A percentile compares a stretch with the other conserved stretches of the same genome.
Evolutionary conservation across 2,113 vertebrate species (phyloP).

Genomic region (Polypterus senegalus): DNA sequence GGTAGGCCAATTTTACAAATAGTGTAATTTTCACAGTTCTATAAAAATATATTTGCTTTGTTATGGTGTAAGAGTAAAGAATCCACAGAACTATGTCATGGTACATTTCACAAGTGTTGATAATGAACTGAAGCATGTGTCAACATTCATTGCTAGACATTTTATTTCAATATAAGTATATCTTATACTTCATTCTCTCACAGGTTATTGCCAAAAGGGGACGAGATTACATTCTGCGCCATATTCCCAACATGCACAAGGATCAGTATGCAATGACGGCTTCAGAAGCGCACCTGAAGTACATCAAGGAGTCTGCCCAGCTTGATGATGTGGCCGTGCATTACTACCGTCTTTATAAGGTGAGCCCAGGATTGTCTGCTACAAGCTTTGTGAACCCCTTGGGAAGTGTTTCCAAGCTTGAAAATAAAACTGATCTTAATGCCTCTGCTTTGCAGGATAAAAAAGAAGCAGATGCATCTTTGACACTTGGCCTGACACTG

Average conservation of each 20-base stretch:
- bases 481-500: constrained; percentile 81
- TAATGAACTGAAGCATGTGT: too few relatives aligned
- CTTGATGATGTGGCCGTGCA: constrained; percentile 92
- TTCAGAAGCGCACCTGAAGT: constrained; percentile 87
- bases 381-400: background rate
- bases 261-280: constrained; percentile 93
- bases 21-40: too few relatives aligned
- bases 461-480: constrained; percentile 83
- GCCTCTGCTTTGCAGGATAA: constrained; percentile 64
- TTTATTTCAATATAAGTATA: background rate
- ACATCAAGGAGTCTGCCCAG: constrained; percentile 87
- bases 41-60: too few relatives aligned
- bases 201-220: constrained; percentile 94
- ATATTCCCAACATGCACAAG: constrained; percentile 96
- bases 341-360: constrained; percentile 93
- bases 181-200: background rate
- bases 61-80: too few relatives aligned
- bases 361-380: constrained; percentile 25
- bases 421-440: background rate
- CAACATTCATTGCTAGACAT: background rate
- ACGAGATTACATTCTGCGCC: constrained; percentile 89
- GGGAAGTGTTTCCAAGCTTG: background rate
- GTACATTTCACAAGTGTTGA: background rate
- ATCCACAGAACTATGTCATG: background rate
- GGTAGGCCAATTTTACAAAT: too few relatives aligned